Evolutionary conservation across 1,140 invertebrate genomes (phyloP).

Genomic region (Coptotermes formosanus): DNA sequence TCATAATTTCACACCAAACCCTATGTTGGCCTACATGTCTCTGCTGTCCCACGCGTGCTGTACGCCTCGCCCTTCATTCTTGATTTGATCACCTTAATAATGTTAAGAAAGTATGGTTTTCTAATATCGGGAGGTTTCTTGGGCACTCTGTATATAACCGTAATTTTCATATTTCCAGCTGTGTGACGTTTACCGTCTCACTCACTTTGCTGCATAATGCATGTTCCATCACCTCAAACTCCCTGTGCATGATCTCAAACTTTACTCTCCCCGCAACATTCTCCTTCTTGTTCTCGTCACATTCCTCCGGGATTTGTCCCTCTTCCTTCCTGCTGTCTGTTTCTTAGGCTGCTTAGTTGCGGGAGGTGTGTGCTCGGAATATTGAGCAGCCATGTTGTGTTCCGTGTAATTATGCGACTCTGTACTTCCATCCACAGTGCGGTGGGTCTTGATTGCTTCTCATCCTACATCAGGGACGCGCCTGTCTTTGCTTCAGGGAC

Average conservation of each 20-base stretch:
- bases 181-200: too few species aligned
- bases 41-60: too few species aligned
- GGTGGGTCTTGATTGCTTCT: not conserved
- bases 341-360: not conserved
- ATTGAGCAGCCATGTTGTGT: not conserved
- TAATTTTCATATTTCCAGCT: too few species aligned
- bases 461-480: not conserved
- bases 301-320: slow-evolving; percentile 1
- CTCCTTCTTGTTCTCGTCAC: not conserved
- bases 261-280: too few species aligned
- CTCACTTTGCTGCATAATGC: slow-evolving; percentile 2
- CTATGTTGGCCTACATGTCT: too few species aligned
- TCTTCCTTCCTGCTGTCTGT: not conserved
- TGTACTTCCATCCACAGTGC: not conserved
- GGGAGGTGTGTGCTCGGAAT: not conserved
- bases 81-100: too few species aligned
- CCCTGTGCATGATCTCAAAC: not conserved
- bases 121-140: too few species aligned
- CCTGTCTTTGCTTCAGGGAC: not conserved
- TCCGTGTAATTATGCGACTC: not conserved
- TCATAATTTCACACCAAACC: too few species aligned
- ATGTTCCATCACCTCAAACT: not conserved
- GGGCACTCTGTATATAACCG: too few species aligned
- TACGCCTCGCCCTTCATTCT: too few species aligned
- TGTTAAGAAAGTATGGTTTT: too few species aligned